Percentiles rank a stretch among this genome's conserved stretches.
These are phyloP conservation scores for Petrocephalus microphthalmus DNA, from an alignment of 2,113 vertebrate species.

Conservation along the genomic window DNA sequence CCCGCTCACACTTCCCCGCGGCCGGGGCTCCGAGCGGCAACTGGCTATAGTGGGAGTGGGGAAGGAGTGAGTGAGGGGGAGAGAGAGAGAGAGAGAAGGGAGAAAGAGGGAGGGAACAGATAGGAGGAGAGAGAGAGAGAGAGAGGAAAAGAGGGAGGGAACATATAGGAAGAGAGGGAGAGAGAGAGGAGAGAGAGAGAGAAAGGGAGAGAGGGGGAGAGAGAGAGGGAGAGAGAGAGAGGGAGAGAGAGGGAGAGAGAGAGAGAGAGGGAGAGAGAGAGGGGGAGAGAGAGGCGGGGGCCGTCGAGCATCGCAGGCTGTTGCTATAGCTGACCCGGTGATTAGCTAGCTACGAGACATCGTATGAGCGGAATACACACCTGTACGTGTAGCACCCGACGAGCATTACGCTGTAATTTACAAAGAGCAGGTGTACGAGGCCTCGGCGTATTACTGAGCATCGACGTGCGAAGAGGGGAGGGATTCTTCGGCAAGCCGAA, in stretches of 20 bases:
- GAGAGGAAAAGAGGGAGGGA: conserved; percentile 35
- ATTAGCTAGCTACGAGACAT: background rate
- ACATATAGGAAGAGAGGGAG: background rate
- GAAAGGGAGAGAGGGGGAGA: background rate
- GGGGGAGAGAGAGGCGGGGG: conserved; percentile 25
- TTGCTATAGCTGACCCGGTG: background rate
- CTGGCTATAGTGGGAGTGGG: conserved; percentile 18
- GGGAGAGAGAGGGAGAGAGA: background rate
- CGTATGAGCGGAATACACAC: background rate
- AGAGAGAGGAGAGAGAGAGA: background rate
- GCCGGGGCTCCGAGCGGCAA: conserved; percentile 47
- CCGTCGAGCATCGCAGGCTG: background rate
- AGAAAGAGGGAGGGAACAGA: conserved; percentile 5
- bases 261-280: background rate
- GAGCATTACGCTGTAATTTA: background rate
- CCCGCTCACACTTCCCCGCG: conserved; percentile 20
- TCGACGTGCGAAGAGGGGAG: background rate
- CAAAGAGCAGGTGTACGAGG: conserved; percentile 11
- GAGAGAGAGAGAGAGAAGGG: conserved; percentile 16
- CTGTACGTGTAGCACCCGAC: background rate
- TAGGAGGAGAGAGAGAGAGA: background rate
- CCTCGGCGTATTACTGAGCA: background rate
- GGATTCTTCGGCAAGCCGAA: conserved; percentile 1
- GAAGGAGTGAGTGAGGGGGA: conserved; percentile 14
- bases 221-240: background rate